A percentile compares a stretch with the other conserved stretches of the same genome.
Evolutionary conservation across 2,797 vertebrate genomes (phyloP).

Genomic region (Sarcoramphus papa): DNA sequence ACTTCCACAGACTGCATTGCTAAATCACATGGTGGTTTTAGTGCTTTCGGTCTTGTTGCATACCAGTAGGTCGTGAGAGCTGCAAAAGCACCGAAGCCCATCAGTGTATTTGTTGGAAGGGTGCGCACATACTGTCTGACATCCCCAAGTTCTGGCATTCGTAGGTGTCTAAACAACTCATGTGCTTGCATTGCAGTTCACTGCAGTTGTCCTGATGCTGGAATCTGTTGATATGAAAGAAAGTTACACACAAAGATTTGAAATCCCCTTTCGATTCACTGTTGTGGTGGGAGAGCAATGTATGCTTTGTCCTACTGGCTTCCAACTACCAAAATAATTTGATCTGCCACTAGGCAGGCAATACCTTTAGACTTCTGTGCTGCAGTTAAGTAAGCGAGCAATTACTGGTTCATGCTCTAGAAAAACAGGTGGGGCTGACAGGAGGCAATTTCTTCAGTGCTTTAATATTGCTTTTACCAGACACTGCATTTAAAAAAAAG

Average conservation of each 20-base stretch:
- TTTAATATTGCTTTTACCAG: background rate
- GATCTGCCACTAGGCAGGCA: background rate
- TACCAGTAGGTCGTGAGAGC: slow-evolving; percentile 88
- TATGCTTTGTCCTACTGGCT: background rate
- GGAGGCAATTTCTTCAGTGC: background rate
- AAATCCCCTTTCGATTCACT: background rate
- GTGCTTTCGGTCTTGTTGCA: slow-evolving; percentile 83
- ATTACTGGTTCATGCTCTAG: background rate
- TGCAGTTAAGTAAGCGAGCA: background rate
- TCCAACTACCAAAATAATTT: background rate
- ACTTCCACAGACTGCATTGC: slow-evolving; percentile 87
- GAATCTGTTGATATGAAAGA: slow-evolving; percentile 54
- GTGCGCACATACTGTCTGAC: slow-evolving; percentile 81
- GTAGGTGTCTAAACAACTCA: slow-evolving; percentile 83
- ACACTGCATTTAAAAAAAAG: background rate
- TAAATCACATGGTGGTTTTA: slow-evolving; percentile 83
- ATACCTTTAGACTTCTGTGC: background rate
- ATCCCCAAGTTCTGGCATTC: slow-evolving; percentile 82
- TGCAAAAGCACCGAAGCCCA: slow-evolving; percentile 86
- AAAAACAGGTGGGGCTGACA: background rate
- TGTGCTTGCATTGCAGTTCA: slow-evolving; percentile 82
- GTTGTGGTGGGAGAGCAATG: background rate
- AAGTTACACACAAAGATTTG: background rate
- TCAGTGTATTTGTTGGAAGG: slow-evolving; percentile 81
- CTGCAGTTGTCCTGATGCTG: background rate